These are phyloP conservation scores for Grapholita molesta DNA, from an alignment of 1,140 invertebrate genomes.

Conservation along the genomic window DNA sequence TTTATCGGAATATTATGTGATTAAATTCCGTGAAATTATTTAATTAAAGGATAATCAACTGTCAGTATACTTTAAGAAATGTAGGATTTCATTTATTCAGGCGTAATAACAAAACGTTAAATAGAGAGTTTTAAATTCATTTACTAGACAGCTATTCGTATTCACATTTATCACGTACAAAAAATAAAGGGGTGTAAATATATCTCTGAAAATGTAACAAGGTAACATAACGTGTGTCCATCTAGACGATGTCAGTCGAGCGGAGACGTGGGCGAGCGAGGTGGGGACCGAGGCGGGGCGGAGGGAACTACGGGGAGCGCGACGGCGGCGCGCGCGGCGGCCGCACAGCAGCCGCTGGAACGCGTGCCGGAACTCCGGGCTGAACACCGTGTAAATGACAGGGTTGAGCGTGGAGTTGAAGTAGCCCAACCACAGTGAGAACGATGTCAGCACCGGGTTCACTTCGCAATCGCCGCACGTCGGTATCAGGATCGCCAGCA, in stretches of 20 bases:
- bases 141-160: conserved; percentile 64
- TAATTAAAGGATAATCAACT: neutral
- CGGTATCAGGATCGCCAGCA: conserved; percentile 91
- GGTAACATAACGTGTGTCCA: conserved; percentile 66
- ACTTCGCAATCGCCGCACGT: conserved; percentile 82
- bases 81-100: neutral
- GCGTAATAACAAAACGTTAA: conserved; percentile 38
- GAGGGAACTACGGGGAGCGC: conserved; percentile 55
- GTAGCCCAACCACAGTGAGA: conserved; percentile 91
- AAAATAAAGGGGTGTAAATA: conserved; percentile 77
- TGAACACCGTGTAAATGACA: conserved; percentile 93
- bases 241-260: conserved; percentile 67
- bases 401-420: conserved; percentile 94
- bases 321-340: conserved; percentile 73
- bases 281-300: conserved; percentile 38
- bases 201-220: conserved; percentile 78
- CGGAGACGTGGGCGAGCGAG: conserved; percentile 30
- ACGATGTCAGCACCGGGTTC: conserved; percentile 81
- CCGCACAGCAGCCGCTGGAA: conserved; percentile 91
- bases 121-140: conserved; percentile 59
- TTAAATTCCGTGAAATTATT: neutral
- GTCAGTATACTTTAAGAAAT: neutral
- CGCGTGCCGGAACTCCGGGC: conserved; percentile 91
- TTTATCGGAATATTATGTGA: no score
- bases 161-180: conserved; percentile 72